phyloP scores from a whole-genome alignment of 2,888 invertebrate genomes.

The Drosophila multiciliata region DNA sequence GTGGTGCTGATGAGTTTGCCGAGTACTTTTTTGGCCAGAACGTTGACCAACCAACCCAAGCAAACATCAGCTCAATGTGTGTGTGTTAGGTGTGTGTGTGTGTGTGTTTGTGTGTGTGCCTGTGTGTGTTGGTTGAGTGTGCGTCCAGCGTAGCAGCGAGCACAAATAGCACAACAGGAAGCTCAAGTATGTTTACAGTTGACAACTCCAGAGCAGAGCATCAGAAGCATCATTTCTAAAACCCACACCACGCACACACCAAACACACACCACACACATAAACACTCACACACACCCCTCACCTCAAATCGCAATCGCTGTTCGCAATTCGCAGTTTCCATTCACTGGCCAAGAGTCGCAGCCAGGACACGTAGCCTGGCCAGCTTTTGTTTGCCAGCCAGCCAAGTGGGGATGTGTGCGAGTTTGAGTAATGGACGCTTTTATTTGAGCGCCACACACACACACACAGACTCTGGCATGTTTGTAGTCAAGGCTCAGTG shows the following conservation, averaged over 20 bases:
- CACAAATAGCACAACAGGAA: conserved; percentile 79
- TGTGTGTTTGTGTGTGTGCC: conserved; percentile 19
- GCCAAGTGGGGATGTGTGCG: conserved; percentile 38
- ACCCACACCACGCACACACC: background rate
- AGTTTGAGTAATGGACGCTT: conserved; percentile 80
- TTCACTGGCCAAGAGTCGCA: conserved; percentile 32
- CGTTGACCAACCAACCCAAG: conserved; percentile 52
- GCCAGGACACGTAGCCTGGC: conserved; percentile 55
- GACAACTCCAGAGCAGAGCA: conserved; percentile 70
- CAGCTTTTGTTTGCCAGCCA: conserved; percentile 62
- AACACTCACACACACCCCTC: background rate
- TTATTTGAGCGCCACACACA: conserved; percentile 73
- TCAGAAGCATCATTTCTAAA: conserved; percentile 3
- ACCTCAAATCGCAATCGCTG: conserved; percentile 11
- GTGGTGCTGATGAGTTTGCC: conserved; percentile 83
- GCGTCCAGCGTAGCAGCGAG: conserved; percentile 32
- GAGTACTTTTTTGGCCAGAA: conserved; percentile 63
- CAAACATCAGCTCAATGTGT: conserved; percentile 46
- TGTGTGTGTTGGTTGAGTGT: conserved; percentile 53
- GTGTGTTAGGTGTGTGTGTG: conserved; percentile 12
- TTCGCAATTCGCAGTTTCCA: conserved; percentile 25
- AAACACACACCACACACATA: background rate
- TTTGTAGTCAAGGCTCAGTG: conserved; percentile 51
- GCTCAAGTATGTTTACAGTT: conserved; percentile 80
- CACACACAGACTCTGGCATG: background rate